These are phyloP conservation scores for Plodia interpunctella DNA, from an alignment of 1,140 invertebrate genomes.

Conservation along the genomic window DNA sequence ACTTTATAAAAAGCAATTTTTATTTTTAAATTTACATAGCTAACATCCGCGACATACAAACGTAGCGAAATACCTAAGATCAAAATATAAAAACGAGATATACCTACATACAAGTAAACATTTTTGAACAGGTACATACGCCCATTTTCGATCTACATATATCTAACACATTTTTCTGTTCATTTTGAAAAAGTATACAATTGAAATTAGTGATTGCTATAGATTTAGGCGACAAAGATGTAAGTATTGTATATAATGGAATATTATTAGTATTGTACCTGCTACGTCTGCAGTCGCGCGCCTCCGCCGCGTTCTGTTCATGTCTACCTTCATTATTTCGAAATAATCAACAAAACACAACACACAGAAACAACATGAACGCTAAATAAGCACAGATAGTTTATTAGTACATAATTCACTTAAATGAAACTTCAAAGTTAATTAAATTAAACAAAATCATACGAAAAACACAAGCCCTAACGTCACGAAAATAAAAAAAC, in stretches of 20 bases:
- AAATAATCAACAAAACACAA: slow-evolving; percentile 51
- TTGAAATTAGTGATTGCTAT: too few species aligned
- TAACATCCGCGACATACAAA: too few species aligned
- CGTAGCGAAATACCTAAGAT: too few species aligned
- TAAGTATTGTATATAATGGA: neutral
- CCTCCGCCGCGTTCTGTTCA: slow-evolving; percentile 46
- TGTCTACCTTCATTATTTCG: slow-evolving; percentile 66
- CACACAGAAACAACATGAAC: slow-evolving; percentile 43
- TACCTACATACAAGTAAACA: too few species aligned
- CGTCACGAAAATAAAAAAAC: slow-evolving; percentile 55
- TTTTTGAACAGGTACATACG: too few species aligned
- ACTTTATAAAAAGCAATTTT: too few species aligned
- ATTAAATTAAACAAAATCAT: slow-evolving; percentile 44
- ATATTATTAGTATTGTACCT: slow-evolving; percentile 29
- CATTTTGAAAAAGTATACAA: too few species aligned
- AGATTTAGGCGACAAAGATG: too few species aligned
- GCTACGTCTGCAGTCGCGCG: slow-evolving; percentile 47
- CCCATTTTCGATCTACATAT: too few species aligned
- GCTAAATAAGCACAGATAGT: slow-evolving; percentile 28
- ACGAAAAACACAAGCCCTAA: slow-evolving; percentile 43
- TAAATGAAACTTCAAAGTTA: slow-evolving; percentile 25
- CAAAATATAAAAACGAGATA: too few species aligned
- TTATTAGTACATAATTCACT: slow-evolving; percentile 47
- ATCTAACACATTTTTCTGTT: too few species aligned
- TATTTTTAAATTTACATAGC: too few species aligned